Percentiles rank a stretch among this genome's conserved stretches.
phyloP scores from a whole-genome alignment of 2,797 vertebrate genomes.

The Agapornis canus region DNA sequence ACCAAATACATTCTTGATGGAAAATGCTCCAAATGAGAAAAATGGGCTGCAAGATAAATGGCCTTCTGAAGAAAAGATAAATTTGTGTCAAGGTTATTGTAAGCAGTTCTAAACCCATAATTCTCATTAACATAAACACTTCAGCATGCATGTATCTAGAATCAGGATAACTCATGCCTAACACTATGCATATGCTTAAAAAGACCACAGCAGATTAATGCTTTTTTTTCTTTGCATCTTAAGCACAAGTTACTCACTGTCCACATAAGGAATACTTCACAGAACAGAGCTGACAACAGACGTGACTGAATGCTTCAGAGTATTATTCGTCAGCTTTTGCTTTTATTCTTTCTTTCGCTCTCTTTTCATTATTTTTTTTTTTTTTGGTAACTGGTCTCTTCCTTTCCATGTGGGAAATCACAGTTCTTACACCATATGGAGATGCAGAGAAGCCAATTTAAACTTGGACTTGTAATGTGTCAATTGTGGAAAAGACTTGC shows the following conservation, averaged over 20 bases:
- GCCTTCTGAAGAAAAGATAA: background rate
- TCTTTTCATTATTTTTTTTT: background rate
- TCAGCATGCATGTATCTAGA: background rate
- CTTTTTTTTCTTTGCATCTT: background rate
- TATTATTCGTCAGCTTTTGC: slow-evolving; percentile 6
- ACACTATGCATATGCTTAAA: background rate
- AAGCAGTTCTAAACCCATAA: background rate
- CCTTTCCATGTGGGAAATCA: slow-evolving; percentile 59
- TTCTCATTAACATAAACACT: slow-evolving; percentile 30
- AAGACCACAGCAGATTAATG: background rate
- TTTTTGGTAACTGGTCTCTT: slow-evolving; percentile 37
- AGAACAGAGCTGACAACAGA: background rate
- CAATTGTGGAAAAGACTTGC: slow-evolving; percentile 40
- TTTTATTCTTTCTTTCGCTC: background rate
- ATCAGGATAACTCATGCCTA: background rate
- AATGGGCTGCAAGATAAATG: background rate
- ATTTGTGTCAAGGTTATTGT: slow-evolving; percentile 13
- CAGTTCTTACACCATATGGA: slow-evolving; percentile 63
- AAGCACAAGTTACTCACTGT: background rate
- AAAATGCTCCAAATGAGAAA: background rate
- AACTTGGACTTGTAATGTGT: slow-evolving; percentile 57
- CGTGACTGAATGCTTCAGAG: background rate
- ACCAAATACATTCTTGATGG: background rate
- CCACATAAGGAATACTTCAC: background rate
- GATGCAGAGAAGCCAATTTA: slow-evolving; percentile 67